Conservation (phyloP, 2,113 vertebrate species). For the Tauraco erythrolophus region DNA sequence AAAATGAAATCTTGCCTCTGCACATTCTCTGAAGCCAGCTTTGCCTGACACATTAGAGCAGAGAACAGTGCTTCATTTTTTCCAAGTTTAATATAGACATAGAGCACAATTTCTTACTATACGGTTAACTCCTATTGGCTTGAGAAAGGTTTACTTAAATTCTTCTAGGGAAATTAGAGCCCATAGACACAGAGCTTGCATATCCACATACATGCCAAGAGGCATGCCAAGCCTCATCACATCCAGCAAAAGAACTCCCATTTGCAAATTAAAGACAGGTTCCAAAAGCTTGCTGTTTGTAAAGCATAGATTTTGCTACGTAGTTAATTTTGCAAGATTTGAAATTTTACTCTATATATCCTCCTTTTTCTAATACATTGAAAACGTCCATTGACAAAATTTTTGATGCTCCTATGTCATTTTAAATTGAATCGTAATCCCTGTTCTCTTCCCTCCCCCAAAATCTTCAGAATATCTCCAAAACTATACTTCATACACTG, state of each 20-base stretch:
- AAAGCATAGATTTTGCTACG: background rate
- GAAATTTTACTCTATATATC: background rate
- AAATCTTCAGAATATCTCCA: background rate
- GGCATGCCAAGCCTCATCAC: conserved; percentile 51
- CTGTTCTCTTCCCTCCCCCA: background rate
- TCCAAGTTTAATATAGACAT: background rate
- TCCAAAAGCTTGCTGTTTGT: conserved; percentile 34
- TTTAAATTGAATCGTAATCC: background rate
- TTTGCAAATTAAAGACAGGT: conserved; percentile 63
- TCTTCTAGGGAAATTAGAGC: conserved; percentile 46
- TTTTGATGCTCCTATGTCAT: background rate
- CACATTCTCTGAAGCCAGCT: background rate
- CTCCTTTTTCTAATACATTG: background rate
- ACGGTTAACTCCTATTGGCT: conserved; percentile 14
- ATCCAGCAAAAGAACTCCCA: conserved; percentile 29
- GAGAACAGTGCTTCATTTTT: background rate
- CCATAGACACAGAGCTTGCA: background rate
- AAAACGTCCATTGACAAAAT: background rate
- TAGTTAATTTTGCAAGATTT: conserved; percentile 11
- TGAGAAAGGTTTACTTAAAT: conserved; percentile 40
- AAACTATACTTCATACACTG: background rate
- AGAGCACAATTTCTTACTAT: background rate
- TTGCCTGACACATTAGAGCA: background rate
- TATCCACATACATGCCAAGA: conserved; percentile 15
- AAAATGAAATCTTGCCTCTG: background rate